phyloP scores from a whole-genome alignment of 2,113 vertebrate species.

The Aleadryas rufinucha region DNA sequence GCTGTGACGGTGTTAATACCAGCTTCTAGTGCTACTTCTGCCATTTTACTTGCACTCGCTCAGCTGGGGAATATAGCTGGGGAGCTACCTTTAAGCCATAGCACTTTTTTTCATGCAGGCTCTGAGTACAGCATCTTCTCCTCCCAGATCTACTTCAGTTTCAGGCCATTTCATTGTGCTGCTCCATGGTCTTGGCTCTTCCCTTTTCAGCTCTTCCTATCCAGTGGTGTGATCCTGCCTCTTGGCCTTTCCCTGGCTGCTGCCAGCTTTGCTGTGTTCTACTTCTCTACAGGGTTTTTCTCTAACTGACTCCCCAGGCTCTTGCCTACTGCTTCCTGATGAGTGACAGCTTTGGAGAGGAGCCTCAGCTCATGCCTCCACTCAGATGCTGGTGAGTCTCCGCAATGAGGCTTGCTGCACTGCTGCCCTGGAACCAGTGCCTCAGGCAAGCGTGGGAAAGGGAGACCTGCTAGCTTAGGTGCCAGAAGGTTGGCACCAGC shows the following conservation, averaged over 20 bases:
- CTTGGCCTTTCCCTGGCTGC: not conserved
- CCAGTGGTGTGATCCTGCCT: not conserved
- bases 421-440: not conserved
- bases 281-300: not conserved
- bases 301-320: not conserved
- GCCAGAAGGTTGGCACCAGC: not conserved
- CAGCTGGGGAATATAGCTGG: not conserved
- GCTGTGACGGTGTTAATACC: not conserved
- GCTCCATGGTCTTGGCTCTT: not conserved
- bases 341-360: not conserved
- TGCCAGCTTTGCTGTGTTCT: not conserved
- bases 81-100: not conserved
- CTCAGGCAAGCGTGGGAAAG: rapidly evolving
- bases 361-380: rapidly evolving
- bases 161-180: not conserved
- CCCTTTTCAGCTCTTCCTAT: not conserved
- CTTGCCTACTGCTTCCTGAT: not conserved
- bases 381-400: not conserved
- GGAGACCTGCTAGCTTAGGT: not conserved
- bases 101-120: not conserved
- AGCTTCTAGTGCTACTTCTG: not conserved
- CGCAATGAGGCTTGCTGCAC: rapidly evolving
- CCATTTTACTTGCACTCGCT: rapidly evolving
- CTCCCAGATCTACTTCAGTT: not conserved
- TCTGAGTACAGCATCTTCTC: not conserved